phyloP scores from a whole-genome alignment of 1,140 invertebrate species.

The Protaetia brevitarsis region DNA sequence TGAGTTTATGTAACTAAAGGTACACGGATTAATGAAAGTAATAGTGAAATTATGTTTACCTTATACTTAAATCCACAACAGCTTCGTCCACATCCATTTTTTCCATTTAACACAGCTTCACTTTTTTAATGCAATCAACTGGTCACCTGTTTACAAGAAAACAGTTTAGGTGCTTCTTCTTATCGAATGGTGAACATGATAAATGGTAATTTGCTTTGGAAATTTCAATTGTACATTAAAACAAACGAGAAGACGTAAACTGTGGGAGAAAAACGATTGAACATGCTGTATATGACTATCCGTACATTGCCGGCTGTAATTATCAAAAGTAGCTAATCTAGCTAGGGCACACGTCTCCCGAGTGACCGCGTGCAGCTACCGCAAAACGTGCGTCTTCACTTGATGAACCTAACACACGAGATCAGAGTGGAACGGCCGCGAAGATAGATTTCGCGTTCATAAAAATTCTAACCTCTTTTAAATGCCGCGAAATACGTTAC shows the following conservation, averaged over 20 bases:
- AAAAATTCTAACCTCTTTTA: conserved; percentile 24
- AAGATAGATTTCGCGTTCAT: conserved; percentile 22
- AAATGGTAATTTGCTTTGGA: not conserved
- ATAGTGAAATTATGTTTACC: conserved; percentile 53
- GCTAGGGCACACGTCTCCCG: conserved; percentile 31
- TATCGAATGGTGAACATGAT: not conserved
- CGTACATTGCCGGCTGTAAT: conserved; percentile 26
- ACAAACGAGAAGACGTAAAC: not conserved
- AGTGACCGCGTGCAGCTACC: conserved; percentile 33
- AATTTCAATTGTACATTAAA: not conserved
- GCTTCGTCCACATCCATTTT: conserved; percentile 62
- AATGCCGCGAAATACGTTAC: conserved; percentile 23
- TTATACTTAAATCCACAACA: conserved; percentile 70
- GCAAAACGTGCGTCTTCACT: conserved; percentile 33
- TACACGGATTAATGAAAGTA: conserved; percentile 1
- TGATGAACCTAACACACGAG: conserved; percentile 27
- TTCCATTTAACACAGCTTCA: conserved; percentile 46
- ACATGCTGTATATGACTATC: conserved; percentile 11
- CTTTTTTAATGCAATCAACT: not conserved
- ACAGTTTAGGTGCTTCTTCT: not conserved
- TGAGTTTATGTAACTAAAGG: not conserved
- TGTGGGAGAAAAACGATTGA: not conserved
- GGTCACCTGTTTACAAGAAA: conserved; percentile 21
- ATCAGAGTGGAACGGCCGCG: conserved; percentile 32
- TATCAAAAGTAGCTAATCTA: conserved; percentile 32